Evolutionary conservation across 2,113 vertebrate species (phyloP).

Genomic region (Panthera uncia): DNA sequence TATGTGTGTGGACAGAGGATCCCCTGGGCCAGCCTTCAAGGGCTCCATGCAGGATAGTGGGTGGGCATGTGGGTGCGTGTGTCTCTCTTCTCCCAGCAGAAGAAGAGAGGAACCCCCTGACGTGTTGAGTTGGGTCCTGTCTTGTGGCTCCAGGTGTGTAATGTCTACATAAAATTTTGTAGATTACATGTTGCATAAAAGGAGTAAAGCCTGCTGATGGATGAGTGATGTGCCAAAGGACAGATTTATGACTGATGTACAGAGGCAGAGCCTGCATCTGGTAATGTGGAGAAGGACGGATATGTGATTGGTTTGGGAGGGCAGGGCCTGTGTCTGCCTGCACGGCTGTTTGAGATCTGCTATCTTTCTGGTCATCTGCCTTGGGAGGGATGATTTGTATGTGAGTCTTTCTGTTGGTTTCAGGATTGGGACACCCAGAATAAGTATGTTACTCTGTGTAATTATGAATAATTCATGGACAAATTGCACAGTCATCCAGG

Average conservation of each 20-base stretch:
- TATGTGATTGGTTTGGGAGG: background rate
- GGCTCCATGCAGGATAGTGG: background rate
- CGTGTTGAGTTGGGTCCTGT: background rate
- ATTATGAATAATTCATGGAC: background rate
- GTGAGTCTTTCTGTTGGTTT: background rate
- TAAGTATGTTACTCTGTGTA: too few species aligned
- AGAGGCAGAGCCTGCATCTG: background rate
- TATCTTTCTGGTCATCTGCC: background rate
- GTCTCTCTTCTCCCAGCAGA: background rate
- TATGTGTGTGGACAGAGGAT: fast-evolving
- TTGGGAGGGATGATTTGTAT: background rate
- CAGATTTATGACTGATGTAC: background rate
- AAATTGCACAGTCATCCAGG: fast-evolving
- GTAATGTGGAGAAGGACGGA: fast-evolving
- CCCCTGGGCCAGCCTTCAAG: background rate
- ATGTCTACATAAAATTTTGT: background rate
- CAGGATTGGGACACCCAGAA: background rate
- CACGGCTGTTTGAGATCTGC: background rate
- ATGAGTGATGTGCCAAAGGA: background rate
- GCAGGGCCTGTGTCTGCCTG: background rate
- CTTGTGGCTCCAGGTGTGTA: background rate
- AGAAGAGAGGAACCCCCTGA: too few species aligned
- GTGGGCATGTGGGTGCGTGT: background rate
- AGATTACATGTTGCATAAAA: background rate
- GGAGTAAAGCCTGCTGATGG: background rate